phyloP scores from a whole-genome alignment of 2,113 vertebrate genomes.

The Tonatia bakeri region DNA sequence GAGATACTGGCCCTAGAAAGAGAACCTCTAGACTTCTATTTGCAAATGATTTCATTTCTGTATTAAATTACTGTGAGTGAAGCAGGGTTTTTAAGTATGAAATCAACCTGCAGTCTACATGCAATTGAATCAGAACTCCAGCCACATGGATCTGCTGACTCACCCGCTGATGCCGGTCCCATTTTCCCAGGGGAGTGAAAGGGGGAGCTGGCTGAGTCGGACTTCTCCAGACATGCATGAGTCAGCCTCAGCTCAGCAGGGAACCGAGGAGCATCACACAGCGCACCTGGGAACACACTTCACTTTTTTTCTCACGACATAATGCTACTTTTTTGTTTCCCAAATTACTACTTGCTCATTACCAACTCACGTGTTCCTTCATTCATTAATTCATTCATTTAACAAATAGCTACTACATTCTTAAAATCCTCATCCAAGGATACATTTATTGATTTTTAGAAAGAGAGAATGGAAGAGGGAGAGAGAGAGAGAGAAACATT shows the following conservation, averaged over 20 bases:
- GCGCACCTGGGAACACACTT: neutral
- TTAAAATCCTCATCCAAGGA: no score
- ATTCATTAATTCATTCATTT: neutral
- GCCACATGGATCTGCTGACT: neutral
- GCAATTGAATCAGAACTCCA: neutral
- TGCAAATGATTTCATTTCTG: slow-evolving; percentile 25
- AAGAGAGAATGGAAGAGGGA: no score
- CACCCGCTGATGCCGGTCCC: neutral
- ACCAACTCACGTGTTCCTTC: neutral
- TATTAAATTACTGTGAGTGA: neutral
- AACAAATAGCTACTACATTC: neutral
- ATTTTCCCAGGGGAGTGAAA: neutral
- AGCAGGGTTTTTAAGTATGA: neutral
- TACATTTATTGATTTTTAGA: no score
- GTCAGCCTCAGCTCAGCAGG: neutral
- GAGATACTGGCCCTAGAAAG: slow-evolving; percentile 34
- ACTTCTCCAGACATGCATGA: neutral
- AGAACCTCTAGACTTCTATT: slow-evolving; percentile 33
- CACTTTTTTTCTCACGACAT: neutral
- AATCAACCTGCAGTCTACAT: neutral
- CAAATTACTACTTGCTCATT: neutral
- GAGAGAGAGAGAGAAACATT: no score
- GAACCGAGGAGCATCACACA: neutral
- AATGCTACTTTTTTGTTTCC: neutral
- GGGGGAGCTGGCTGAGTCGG: neutral